Evolutionary conservation across 2,113 vertebrate genomes (phyloP).

Genomic region (Vidua chalybeata): DNA sequence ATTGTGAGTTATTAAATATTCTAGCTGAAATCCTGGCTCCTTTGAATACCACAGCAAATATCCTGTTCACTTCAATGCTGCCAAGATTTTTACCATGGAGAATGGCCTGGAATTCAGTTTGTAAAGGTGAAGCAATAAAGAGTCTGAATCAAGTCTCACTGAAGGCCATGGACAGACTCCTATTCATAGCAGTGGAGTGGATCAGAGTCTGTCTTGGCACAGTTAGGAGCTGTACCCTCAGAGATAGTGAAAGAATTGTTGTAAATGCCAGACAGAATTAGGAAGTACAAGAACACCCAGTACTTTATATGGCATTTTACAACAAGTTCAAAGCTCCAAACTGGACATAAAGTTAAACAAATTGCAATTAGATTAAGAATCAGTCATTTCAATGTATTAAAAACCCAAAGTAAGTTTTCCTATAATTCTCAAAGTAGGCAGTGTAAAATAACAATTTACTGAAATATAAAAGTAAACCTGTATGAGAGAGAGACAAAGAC

Average conservation of each 20-base stretch:
- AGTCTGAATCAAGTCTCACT: constrained; percentile 1
- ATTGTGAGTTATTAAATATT: constrained; percentile 4
- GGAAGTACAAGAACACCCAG: constrained; percentile 57
- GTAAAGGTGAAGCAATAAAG: constrained; percentile 36
- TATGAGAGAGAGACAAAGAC: neutral
- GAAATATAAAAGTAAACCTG: neutral
- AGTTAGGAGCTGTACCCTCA: neutral
- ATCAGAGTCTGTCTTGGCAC: constrained; percentile 7
- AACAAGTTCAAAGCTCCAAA: constrained; percentile 54
- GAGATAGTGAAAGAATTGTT: constrained; percentile 47
- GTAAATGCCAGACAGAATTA: constrained; percentile 66
- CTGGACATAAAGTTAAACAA: constrained; percentile 44
- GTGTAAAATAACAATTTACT: constrained; percentile 11
- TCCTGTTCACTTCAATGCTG: neutral
- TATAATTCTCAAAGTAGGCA: neutral
- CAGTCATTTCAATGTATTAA: neutral
- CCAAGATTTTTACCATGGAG: constrained; percentile 47
- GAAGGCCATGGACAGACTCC: neutral
- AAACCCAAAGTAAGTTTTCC: neutral
- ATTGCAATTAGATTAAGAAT: constrained; percentile 37
- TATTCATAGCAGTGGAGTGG: constrained; percentile 14
- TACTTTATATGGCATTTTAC: constrained; percentile 45
- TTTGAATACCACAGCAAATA: constrained; percentile 30
- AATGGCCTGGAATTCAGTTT: constrained; percentile 50
- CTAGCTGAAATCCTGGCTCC: neutral